Evolutionary conservation across 2,888 invertebrate species (phyloP).

Genomic region (Brachypalpus laphriformis): DNA sequence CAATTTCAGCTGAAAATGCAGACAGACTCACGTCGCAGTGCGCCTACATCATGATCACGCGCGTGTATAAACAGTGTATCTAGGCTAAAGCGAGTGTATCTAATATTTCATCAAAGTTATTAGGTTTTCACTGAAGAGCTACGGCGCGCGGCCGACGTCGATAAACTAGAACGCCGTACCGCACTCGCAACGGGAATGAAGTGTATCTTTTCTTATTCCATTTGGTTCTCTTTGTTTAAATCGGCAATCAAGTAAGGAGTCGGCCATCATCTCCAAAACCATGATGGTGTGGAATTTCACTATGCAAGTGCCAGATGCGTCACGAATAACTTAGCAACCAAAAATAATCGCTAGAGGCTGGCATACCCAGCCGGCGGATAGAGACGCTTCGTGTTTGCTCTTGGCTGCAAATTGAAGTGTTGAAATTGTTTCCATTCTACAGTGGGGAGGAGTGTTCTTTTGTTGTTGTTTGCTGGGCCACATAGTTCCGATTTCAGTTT

Average conservation of each 20-base stretch:
- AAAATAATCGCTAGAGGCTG: slow-evolving; percentile 20
- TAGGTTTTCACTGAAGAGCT: slow-evolving; percentile 37
- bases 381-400: background rate
- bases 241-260: slow-evolving; percentile 9
- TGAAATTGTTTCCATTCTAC: slow-evolving; percentile 20
- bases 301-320: slow-evolving; percentile 66
- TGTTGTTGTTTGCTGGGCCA: background rate
- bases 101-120: slow-evolving; percentile 47
- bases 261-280: slow-evolving; percentile 4
- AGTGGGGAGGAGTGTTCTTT: background rate
- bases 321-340: slow-evolving; percentile 50
- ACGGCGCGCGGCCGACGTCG: slow-evolving; percentile 38
- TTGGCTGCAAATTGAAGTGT: slow-evolving; percentile 13
- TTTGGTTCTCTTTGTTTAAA: slow-evolving; percentile 32
- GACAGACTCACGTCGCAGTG: slow-evolving; percentile 15
- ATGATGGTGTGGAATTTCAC: slow-evolving; percentile 45
- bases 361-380: slow-evolving; percentile 6
- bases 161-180: slow-evolving; percentile 54
- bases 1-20: slow-evolving; percentile 53
- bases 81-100: slow-evolving; percentile 61
- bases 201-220: background rate
- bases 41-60: slow-evolving; percentile 41
- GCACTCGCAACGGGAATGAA: slow-evolving; percentile 11
- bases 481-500: slow-evolving; percentile 24
- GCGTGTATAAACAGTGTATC: slow-evolving; percentile 38